Base-by-base conservation (phyloP, 2,888 invertebrate genomes). In the Chaetoderma sp. region DNA sequence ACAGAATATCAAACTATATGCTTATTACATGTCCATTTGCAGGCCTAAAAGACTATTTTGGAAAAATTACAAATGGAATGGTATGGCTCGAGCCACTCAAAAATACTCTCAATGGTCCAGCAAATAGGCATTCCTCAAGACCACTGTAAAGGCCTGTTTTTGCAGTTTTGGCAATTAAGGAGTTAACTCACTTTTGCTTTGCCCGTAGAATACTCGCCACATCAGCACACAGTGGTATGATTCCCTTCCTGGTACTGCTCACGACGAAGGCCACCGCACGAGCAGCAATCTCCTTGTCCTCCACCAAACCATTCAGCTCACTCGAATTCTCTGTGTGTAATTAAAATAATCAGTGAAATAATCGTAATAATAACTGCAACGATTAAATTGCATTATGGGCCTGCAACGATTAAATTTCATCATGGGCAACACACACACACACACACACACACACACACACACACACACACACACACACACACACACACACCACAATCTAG, bases 171-270 rank as follows among this genome's bases (percentile, higher is more conserved):
- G n/a, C n/a, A n/a, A n/a, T n/a, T n/a, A n/a, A n/a, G n/a, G n/a
- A n/a, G n/a, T n/a, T n/a, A n/a, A n/a, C n/a, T n/a, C n/a, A 85
- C 85, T 79, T 76, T 71, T 78, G 73, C 68, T 83, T 83, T 4
- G 77, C 73, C 18, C 81, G 64, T 39, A 86, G 76, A 13, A 86
- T 67, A 54, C 75, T 78, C 33, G 84, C 86, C 4, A 86, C 83
- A 67, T 86, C 84, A n/a, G 86, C 82, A 77, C 86, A 86, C 18
- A 86, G 74, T 2, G 84, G 83, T 18, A 86, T 84, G 56, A 86
- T 84, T 2, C 85, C 85, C 63, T 85, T 84, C 18, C 86, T 69
- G 2, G 84, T 83, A 70, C 82, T 83, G 75, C 82, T 84, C n/a
- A 86, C 84, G 30, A 86, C 86, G 65, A 86, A 82, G 4, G 85